phyloP scores from a whole-genome alignment of 2,888 invertebrate species.

The Galeopsomyia nigrocyanea region DNA sequence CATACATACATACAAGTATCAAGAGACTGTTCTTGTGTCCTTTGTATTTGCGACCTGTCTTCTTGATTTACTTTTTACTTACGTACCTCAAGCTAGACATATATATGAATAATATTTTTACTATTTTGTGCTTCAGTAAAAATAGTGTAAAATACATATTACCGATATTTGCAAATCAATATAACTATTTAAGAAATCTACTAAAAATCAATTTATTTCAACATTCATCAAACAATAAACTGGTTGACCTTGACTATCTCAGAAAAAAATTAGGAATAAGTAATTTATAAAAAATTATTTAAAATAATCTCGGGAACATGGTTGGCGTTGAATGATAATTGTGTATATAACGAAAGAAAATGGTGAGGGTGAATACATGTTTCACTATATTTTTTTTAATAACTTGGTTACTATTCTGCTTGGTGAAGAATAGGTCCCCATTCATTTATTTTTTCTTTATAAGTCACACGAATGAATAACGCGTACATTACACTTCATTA shows the following conservation, averaged over 20 bases:
- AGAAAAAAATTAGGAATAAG: too few relatives aligned
- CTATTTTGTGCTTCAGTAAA: too few relatives aligned
- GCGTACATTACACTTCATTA: conserved; percentile 66
- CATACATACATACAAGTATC: conserved; percentile 64
- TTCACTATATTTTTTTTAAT: conserved; percentile 7
- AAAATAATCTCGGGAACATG: not conserved
- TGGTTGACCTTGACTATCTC: too few relatives aligned
- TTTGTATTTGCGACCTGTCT: too few relatives aligned
- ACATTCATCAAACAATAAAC: too few relatives aligned
- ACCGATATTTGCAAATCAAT: too few relatives aligned
- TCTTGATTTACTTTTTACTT: too few relatives aligned
- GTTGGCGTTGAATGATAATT: not conserved
- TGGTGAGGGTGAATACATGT: conserved; percentile 49
- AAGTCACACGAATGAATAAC: conserved; percentile 64
- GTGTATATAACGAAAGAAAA: conserved; percentile 24
- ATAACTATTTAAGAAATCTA: too few relatives aligned
- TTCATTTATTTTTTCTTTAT: conserved; percentile 39
- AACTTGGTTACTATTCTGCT: conserved; percentile 47
- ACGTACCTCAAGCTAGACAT: conserved; percentile 26
- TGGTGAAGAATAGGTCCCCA: conserved; percentile 49
- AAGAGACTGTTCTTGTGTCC: conserved; percentile 34
- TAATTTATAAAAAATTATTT: conserved; percentile 3
- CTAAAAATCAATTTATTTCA: too few relatives aligned
- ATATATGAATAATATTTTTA: conserved; percentile 5
- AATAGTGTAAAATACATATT: too few relatives aligned